phyloP scores from a whole-genome alignment of 2,113 vertebrate species.

The Emydocephalus ijimae region DNA sequence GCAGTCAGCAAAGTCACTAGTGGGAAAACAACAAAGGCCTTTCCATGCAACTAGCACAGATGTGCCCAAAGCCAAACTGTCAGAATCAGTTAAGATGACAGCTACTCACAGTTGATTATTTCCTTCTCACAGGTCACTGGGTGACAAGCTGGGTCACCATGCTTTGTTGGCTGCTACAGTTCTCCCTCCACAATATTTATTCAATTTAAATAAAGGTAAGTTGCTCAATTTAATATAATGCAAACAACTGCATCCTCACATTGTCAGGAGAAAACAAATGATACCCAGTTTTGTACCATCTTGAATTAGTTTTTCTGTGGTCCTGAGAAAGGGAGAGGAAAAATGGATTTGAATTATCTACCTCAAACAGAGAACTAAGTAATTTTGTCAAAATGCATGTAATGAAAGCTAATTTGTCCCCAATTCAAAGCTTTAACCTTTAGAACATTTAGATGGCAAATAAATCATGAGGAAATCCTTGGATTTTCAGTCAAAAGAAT shows the following conservation, averaged over 20 bases:
- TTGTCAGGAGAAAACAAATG: constrained; percentile 12
- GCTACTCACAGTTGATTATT: constrained; percentile 99
- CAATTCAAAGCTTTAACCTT: constrained; percentile 38
- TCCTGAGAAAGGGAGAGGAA: not conserved
- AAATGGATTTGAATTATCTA: constrained; percentile 22
- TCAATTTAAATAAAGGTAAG: constrained; percentile 68
- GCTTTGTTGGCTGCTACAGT: constrained; percentile 80
- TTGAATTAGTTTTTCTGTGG: not conserved
- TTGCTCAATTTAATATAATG: constrained; percentile 52
- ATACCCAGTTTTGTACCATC: constrained; percentile 20
- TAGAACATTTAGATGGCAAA: constrained; percentile 23
- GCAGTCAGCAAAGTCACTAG: constrained; percentile 80
- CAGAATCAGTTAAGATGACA: constrained; percentile 94
- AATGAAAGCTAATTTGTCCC: constrained; percentile 49
- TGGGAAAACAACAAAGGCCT: constrained; percentile 86
- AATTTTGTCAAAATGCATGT: constrained; percentile 48
- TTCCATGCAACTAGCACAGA: constrained; percentile 87
- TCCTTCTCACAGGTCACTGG: constrained; percentile 98
- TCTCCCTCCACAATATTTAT: constrained; percentile 57
- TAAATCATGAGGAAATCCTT: constrained; percentile 5
- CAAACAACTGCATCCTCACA: constrained; percentile 59
- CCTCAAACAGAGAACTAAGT: constrained; percentile 33
- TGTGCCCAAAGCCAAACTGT: constrained; percentile 94
- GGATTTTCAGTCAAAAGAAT: constrained; percentile 19
- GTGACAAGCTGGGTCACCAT: constrained; percentile 94